phyloP scores from a whole-genome alignment of 2,888 invertebrate species.

The Andrena bucephala region DNA sequence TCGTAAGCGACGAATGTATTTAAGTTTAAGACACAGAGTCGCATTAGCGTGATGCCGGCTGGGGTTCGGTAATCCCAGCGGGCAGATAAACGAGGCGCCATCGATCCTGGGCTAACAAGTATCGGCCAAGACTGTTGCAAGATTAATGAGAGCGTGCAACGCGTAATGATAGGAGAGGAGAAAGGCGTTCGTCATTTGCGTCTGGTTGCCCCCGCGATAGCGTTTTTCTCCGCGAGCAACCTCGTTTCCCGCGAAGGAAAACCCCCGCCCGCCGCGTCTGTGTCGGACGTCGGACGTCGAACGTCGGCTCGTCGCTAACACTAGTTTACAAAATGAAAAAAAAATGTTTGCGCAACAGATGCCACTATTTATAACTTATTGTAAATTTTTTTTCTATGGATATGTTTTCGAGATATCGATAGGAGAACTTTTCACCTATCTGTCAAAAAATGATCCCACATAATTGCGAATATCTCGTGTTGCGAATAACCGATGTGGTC shows the following conservation, averaged over 20 bases:
- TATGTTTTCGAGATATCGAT: too few species aligned
- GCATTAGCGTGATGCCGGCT: conserved; percentile 19
- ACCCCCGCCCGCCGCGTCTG: not conserved
- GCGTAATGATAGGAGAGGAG: conserved; percentile 43
- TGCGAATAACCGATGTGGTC: too few species aligned
- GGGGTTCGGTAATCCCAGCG: conserved; percentile 50
- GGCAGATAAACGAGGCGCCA: conserved; percentile 61
- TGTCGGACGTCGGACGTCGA: not conserved
- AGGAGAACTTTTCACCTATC: too few species aligned
- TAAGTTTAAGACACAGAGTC: conserved; percentile 47
- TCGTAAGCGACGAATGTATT: conserved; percentile 26
- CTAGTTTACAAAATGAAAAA: too few species aligned
- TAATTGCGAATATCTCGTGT: too few species aligned
- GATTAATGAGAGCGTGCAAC: conserved; percentile 64
- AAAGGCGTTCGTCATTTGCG: conserved; percentile 60
- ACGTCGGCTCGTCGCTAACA: conserved; percentile 12
- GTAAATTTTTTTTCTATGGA: too few species aligned
- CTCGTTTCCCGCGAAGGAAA: conserved; percentile 31
- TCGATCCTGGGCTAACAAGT: conserved; percentile 67
- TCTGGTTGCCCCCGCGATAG: conserved; percentile 46
- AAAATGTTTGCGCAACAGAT: too few species aligned
- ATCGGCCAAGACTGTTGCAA: conserved; percentile 58
- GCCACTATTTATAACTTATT: too few species aligned
- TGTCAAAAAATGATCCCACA: too few species aligned
- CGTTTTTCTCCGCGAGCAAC: conserved; percentile 21